Evolutionary conservation across 2,888 invertebrate species (phyloP).

Genomic region (Eurytoma californica): DNA sequence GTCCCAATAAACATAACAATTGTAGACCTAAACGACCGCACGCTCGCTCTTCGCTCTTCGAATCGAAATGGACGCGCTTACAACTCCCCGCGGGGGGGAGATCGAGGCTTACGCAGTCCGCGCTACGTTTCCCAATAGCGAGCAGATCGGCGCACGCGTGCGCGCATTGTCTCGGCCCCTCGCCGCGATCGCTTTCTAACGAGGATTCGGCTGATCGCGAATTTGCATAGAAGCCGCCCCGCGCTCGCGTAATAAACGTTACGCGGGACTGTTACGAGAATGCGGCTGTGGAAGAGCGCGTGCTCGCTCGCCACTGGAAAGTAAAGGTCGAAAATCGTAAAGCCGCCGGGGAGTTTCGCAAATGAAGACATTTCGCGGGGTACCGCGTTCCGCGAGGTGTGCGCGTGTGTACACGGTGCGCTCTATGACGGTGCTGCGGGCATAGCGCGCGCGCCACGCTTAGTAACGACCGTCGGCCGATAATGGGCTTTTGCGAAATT

Average conservation of each 20-base stretch:
- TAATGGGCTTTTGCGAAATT: no score
- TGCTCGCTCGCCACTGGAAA: background rate
- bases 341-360: conserved; percentile 18
- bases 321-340: conserved; percentile 19
- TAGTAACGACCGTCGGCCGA: no score
- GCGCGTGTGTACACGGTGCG: no score
- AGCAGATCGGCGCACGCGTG: no score
- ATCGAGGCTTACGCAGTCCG: no score
- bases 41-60: no score
- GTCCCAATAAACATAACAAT: no score
- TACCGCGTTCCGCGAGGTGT: background rate
- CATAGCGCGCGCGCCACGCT: no score
- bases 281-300: background rate
- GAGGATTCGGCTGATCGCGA: conserved; percentile 49
- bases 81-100: no score
- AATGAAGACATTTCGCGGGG: conserved; percentile 38
- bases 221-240: conserved; percentile 47
- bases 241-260: background rate
- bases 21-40: no score
- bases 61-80: no score
- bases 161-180: conserved; percentile 31
- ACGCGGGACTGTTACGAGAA: conserved; percentile 5
- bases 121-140: no score
- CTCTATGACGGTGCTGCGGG: background rate
- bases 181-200: conserved; percentile 45